Evolutionary conservation across 2,888 invertebrate species (phyloP), one percentile per base, ranked within the genome.

Genomic region (Fragum sueziense): DNA sequence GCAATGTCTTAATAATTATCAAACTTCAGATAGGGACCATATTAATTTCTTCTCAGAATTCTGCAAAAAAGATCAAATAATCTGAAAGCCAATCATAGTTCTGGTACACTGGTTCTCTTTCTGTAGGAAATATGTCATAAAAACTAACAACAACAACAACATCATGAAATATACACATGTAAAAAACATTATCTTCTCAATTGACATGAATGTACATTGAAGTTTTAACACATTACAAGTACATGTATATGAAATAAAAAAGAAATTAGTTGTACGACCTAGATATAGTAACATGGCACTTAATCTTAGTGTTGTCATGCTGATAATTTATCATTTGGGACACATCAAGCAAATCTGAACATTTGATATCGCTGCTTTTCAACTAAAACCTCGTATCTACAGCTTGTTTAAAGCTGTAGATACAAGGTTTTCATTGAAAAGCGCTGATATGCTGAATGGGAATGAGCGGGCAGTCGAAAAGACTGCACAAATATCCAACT

Each of bases 121-220:
- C 57, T 57, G 57, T 57, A n/a, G 25, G 33, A 65, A n/a, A 41
- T 37, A 65, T 65, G 41, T 65, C 65, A 65, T 65, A 25, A 65
- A 65, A 65, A 65, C 22, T 41, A 65, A 65, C 27, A 65, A 65
- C 65, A 65, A 65, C 65, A 65, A 65, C 61, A 61, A 33, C n/a
- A 65, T 41, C 37, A 17, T 41, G 41, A 37, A 65, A 65, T 69
- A 57, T 70, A 70, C 70, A 70, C 20, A 70, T 70, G 70, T 70
- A 70, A 70, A 70, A 70, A 52, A 70, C n/a, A n/a, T n/a, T n/a
- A n/a, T 29, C 33, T 70, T 70, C 70, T 70, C 70, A 54, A 54
- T 29, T 70, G 70, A 65, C 65, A 41, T 65, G 33, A 29, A 33
- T 61, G 33, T 29, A 61, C 29, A 61, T 61, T 29, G 25, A 62